Percentiles rank a stretch among this genome's conserved stretches.
phyloP scores from a whole-genome alignment of 2,113 vertebrate genomes.

The Apteryx owenii region DNA sequence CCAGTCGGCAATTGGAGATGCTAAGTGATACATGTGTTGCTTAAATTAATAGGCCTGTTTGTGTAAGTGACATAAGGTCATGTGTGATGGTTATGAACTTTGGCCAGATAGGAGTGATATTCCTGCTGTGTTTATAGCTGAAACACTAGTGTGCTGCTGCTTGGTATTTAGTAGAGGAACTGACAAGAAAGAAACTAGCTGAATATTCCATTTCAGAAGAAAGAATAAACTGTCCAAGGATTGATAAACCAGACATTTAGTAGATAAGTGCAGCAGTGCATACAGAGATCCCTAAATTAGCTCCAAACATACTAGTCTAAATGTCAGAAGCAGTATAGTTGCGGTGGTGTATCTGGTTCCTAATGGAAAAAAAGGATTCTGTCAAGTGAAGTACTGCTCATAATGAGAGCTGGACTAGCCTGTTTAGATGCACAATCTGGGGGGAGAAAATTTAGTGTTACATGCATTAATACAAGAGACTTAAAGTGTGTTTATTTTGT shows the following conservation, averaged over 20 bases:
- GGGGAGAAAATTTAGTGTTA: neutral
- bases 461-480: rapidly evolving
- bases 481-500: neutral
- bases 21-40: neutral
- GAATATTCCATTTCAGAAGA: neutral
- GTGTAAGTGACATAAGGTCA: neutral
- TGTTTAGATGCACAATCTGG: neutral
- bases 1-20: neutral
- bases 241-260: neutral
- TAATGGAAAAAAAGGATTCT: neutral
- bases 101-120: neutral
- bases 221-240: neutral
- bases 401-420: neutral
- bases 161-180: neutral
- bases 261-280: neutral
- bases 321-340: neutral
- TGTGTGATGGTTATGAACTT: neutral
- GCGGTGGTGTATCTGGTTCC: neutral
- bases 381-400: neutral
- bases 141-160: neutral
- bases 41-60: neutral
- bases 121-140: neutral
- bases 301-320: neutral
- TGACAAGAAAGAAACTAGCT: neutral
- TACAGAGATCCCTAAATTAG: neutral